Evolutionary conservation across 2,113 vertebrate species (phyloP).

Genomic region (Andinoacara biseriatus): DNA sequence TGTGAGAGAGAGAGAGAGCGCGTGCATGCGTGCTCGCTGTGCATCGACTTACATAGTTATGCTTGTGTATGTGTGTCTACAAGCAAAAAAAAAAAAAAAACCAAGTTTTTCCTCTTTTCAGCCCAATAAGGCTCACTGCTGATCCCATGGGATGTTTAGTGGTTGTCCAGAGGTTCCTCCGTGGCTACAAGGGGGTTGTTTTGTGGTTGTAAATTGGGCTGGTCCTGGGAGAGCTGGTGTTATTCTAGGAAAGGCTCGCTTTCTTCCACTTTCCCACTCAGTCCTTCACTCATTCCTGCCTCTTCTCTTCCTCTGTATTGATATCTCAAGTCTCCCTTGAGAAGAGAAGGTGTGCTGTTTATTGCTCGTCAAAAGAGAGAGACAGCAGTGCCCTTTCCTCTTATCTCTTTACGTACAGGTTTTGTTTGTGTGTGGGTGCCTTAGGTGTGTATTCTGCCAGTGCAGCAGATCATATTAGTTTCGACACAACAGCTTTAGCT

Average conservation of each 20-base stretch:
- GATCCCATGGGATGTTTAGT: slow-evolving; percentile 55
- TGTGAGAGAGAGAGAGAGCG: too few relatives aligned
- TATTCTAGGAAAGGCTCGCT: slow-evolving; percentile 77
- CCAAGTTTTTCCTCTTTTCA: slow-evolving; percentile 8
- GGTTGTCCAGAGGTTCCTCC: slow-evolving; percentile 69
- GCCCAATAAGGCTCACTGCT: slow-evolving; percentile 36
- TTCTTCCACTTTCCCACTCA: slow-evolving; percentile 54
- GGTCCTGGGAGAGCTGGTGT: slow-evolving; percentile 70
- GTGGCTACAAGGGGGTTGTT: slow-evolving; percentile 73
- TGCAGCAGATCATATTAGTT: slow-evolving; percentile 52
- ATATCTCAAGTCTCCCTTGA: slow-evolving; percentile 58
- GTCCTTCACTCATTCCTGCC: slow-evolving; percentile 31
- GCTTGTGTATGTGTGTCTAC: slow-evolving; percentile 10
- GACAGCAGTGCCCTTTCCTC: slow-evolving; percentile 63
- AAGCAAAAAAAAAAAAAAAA: background rate
- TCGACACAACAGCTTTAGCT: slow-evolving; percentile 52
- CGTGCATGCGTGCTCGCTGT: background rate
- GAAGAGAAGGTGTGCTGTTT: slow-evolving; percentile 52
- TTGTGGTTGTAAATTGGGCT: slow-evolving; percentile 76
- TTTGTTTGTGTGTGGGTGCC: slow-evolving; percentile 10
- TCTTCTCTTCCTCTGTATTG: slow-evolving; percentile 50
- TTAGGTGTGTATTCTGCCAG: slow-evolving; percentile 24
- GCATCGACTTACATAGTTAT: background rate
- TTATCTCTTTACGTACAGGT: slow-evolving; percentile 29
- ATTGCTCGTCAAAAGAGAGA: slow-evolving; percentile 64